Conservation (phyloP, 2,888 invertebrate genomes). For the Drosophila anomelani region DNA sequence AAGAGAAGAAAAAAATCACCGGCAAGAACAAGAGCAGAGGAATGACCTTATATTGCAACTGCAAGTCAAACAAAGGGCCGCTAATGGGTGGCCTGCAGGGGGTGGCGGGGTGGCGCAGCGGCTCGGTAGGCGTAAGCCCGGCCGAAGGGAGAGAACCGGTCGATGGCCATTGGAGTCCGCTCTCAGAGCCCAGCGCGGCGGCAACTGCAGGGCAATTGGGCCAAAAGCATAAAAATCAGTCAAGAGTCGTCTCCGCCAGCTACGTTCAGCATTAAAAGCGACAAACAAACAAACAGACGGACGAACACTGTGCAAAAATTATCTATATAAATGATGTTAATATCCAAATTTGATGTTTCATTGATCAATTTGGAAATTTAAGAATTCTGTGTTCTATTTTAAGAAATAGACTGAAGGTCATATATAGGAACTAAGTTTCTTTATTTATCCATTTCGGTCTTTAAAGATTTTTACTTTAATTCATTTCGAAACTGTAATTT, state of each 20-base stretch:
- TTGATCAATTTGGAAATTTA: not conserved
- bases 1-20: slow-evolving; percentile 9
- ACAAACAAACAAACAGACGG: slow-evolving; percentile 75
- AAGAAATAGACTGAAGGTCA: too few relatives aligned
- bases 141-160: slow-evolving; percentile 36
- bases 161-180: slow-evolving; percentile 32
- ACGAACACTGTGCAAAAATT: slow-evolving; percentile 29
- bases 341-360: not conserved
- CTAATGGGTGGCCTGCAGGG: slow-evolving; percentile 59
- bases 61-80: slow-evolving; percentile 76
- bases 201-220: slow-evolving; percentile 79
- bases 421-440: not conserved
- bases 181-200: slow-evolving; percentile 26
- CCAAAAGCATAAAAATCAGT: slow-evolving; percentile 80
- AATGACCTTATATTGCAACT: slow-evolving; percentile 63
- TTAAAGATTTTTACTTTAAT: too few relatives aligned
- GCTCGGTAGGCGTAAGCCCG: slow-evolving; percentile 16
- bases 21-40: slow-evolving; percentile 55
- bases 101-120: slow-evolving; percentile 5
- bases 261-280: slow-evolving; percentile 74
- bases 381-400: not conserved
- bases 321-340: not conserved
- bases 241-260: slow-evolving; percentile 70
- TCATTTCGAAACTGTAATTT: not conserved
- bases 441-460: not conserved